Conservation (phyloP, 2,888 invertebrate species). For the Limnephilus marmoratus region DNA sequence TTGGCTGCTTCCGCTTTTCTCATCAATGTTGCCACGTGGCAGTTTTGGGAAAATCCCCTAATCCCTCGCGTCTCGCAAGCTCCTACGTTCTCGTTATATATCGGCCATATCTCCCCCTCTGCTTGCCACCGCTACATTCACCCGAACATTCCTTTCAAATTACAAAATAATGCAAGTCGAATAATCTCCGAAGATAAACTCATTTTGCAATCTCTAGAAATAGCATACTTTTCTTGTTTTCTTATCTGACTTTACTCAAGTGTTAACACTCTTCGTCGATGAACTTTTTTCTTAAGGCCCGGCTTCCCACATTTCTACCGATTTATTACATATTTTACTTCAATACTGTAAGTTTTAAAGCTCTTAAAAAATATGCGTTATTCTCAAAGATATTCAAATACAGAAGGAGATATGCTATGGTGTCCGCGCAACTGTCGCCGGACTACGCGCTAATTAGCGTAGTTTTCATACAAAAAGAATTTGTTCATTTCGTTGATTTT, state of each 20-base stretch:
- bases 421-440: too few relatives aligned
- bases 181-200: not conserved
- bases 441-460: too few relatives aligned
- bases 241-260: not conserved
- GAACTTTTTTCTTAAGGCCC: not conserved
- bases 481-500: too few relatives aligned
- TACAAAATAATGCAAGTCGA: not conserved
- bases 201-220: not conserved
- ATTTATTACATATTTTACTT: too few relatives aligned
- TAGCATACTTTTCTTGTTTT: not conserved
- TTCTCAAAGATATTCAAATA: too few relatives aligned
- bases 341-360: too few relatives aligned
- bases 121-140: not conserved
- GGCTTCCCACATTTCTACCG: too few relatives aligned
- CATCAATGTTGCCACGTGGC: conserved; percentile 22
- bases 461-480: too few relatives aligned
- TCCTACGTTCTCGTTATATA: conserved; percentile 22
- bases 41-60: conserved; percentile 19
- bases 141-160: not conserved
- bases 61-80: conserved; percentile 1
- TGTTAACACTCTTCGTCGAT: not conserved
- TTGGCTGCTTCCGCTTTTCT: not conserved
- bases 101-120: not conserved
- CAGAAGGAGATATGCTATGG: too few relatives aligned
- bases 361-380: too few relatives aligned